phyloP scores from a whole-genome alignment of 2,113 vertebrate species.

The Carollia perspicillata region DNA sequence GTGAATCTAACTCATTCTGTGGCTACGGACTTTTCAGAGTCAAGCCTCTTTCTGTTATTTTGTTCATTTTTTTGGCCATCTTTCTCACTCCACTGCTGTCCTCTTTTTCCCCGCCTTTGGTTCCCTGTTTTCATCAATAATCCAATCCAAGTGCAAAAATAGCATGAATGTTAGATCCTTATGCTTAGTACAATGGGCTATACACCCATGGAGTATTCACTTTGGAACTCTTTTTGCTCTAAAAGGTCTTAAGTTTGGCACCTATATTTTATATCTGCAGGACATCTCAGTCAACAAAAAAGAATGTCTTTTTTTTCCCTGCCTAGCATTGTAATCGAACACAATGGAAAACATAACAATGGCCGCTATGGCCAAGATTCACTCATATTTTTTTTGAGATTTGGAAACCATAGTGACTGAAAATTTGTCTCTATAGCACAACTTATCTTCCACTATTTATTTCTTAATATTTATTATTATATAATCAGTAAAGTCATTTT shows the following conservation, averaged over 20 bases:
- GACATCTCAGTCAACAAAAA: slow-evolving; percentile 41
- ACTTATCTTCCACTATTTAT: not conserved
- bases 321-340: not conserved
- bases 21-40: not conserved
- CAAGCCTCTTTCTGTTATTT: not conserved
- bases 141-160: not conserved
- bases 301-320: slow-evolving; percentile 28
- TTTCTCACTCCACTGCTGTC: not conserved
- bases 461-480: not conserved
- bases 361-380: not conserved
- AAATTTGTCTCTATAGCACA: not conserved
- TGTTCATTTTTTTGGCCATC: not conserved
- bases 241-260: slow-evolving; percentile 22
- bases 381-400: slow-evolving; percentile 11
- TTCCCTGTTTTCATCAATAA: slow-evolving; percentile 12
- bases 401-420: not conserved
- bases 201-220: not conserved
- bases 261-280: slow-evolving; percentile 29
- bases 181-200: not conserved
- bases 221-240: not conserved
- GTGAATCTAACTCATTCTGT: not conserved
- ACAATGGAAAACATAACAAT: not conserved
- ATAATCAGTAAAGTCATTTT: not conserved
- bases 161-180: not conserved
- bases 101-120: not conserved